Base-by-base conservation (phyloP, 2,888 invertebrate species). In the Eumacrocentrus americanus region DNA sequence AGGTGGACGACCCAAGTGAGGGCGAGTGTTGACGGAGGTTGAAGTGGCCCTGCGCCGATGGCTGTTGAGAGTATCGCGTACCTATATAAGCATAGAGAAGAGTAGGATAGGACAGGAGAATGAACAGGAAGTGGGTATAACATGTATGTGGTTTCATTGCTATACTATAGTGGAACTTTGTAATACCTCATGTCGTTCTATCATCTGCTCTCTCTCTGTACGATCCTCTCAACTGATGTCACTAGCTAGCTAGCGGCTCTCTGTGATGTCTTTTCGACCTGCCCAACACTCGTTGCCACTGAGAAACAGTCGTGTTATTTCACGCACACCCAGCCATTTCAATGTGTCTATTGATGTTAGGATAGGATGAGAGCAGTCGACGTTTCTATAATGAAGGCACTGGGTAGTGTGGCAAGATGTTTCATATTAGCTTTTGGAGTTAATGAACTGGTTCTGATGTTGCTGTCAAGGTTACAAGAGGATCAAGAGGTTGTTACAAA, bases 121-220 rank as follows among this genome's bases (percentile, higher is more conserved):
- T 52, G 52, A 52, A 52, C 38, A 52, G 52, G 52, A 52, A 52
- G 52, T 52, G 23, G 38, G 16, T 52, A 40, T 52, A 52, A 48
- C 18, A 48, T 48, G 22, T 22, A 37, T 9, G 38, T 52, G 52
- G 52, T 38, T 52, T 52, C 22, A 18, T 9, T 52, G 20, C 37
- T 37, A 37, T 52, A 22, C 16, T 12, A 40, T 40, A 14, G 38
- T 40, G 38, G 7, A 40, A 40, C 38, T 40, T 40, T 40, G 16
- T 40, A 40, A 40, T 14, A 40, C 18, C 38, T 18, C 3, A 18
- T 7, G 38, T 40, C 7, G 7, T 16, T 6, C 1, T 40, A 40
- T 12, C 14, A 40, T 40, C 6, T 40, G 6, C 38, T 16, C 16
- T 40, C 5, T 12, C 16, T 3, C 12, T 5, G 9, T 3, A 2